Evolutionary conservation across 1,140 invertebrate species (phyloP).

Genomic region (Drosophila sproati): DNA sequence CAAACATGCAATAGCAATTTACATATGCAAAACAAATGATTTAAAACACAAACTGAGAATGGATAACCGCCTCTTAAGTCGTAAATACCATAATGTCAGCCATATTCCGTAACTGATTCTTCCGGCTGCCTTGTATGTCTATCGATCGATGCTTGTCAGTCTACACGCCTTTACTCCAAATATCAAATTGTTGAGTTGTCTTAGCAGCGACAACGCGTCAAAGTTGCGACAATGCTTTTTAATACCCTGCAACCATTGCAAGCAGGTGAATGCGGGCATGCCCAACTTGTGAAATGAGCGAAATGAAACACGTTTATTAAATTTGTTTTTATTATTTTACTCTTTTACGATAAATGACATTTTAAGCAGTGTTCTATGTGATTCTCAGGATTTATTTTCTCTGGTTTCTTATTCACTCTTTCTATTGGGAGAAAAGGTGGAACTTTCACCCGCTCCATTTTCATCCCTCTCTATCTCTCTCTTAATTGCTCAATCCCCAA

Average conservation of each 20-base stretch:
- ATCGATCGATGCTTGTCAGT: conserved; percentile 9
- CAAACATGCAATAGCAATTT: not conserved
- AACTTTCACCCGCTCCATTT: too few relatives aligned
- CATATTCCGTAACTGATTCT: conserved; percentile 36
- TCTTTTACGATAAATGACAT: not conserved
- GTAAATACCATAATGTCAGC: conserved; percentile 53
- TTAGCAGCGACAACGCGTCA: not conserved
- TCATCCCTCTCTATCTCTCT: too few relatives aligned
- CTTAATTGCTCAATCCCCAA: too few relatives aligned
- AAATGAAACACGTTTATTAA: not conserved
- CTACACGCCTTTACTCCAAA: not conserved
- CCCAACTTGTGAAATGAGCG: not conserved
- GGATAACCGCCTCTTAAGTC: not conserved
- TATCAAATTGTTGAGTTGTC: conserved; percentile 7
- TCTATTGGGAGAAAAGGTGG: too few relatives aligned
- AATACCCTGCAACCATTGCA: not conserved
- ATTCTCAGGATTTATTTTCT: too few relatives aligned
- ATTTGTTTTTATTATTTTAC: not conserved
- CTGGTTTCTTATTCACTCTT: too few relatives aligned
- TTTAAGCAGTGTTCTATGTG: too few relatives aligned
- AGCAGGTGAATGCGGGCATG: not conserved
- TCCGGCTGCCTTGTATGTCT: not conserved
- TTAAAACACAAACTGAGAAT: conserved; percentile 64
- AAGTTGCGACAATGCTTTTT: conserved; percentile 8
- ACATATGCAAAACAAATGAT: conserved; percentile 55